Evolutionary conservation across 2,888 invertebrate species (phyloP).

Genomic region (Callimorpha dominula): DNA sequence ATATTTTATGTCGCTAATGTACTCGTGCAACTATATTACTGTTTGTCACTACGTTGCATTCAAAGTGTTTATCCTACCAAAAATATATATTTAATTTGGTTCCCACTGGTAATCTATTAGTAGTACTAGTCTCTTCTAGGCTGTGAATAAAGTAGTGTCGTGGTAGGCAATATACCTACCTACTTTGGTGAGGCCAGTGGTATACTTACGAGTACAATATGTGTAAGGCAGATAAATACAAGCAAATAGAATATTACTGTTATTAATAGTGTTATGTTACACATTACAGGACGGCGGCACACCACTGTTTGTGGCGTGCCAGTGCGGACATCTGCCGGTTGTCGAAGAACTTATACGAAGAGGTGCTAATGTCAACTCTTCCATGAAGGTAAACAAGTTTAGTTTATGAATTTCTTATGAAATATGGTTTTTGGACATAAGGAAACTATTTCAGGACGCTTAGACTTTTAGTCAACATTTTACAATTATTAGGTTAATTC

Average conservation of each 20-base stretch:
- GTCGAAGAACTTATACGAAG: slow-evolving; percentile 93
- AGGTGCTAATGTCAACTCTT: slow-evolving; percentile 93
- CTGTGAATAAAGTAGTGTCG: too few relatives aligned
- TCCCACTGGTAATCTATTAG: too few relatives aligned
- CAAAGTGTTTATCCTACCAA: neutral
- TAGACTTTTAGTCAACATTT: too few relatives aligned
- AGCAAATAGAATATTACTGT: neutral
- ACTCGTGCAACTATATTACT: neutral
- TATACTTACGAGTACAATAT: neutral
- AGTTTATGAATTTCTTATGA: too few relatives aligned
- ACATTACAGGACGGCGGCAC: slow-evolving; percentile 95
- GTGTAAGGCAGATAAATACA: neutral
- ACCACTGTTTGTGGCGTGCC: slow-evolving; percentile 96
- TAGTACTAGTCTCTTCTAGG: too few relatives aligned
- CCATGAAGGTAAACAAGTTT: slow-evolving; percentile 90
- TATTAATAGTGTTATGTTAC: neutral
- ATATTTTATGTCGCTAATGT: neutral
- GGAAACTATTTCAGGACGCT: too few relatives aligned
- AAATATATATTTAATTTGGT: too few relatives aligned
- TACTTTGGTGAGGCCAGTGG: too few relatives aligned
- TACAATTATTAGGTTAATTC: too few relatives aligned
- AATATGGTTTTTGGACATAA: too few relatives aligned
- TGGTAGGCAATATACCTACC: too few relatives aligned
- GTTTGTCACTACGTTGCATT: neutral
- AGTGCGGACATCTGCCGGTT: slow-evolving; percentile 96